phyloP scores from a whole-genome alignment of 2,888 invertebrate genomes.

The Acleris emargana region DNA sequence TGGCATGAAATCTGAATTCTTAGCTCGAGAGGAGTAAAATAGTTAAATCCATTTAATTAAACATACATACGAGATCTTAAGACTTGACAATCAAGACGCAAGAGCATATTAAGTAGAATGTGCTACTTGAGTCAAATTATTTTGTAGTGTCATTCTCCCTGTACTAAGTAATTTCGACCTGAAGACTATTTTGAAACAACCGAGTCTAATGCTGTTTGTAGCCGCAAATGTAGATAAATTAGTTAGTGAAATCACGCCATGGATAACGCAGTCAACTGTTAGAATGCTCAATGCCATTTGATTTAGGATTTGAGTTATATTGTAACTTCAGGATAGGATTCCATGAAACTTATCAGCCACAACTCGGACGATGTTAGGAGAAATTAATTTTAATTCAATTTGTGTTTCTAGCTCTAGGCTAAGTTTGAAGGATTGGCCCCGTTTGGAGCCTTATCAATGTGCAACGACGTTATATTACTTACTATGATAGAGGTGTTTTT shows the following conservation, averaged over 20 bases:
- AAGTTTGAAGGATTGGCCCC: not conserved
- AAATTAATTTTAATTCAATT: slow-evolving; percentile 52
- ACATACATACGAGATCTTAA: slow-evolving; percentile 36
- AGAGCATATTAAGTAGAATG: slow-evolving; percentile 43
- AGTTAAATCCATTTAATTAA: slow-evolving; percentile 46
- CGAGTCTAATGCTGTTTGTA: not conserved
- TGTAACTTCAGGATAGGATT: slow-evolving; percentile 36
- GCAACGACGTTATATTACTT: too few relatives aligned
- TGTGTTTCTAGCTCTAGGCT: slow-evolving; percentile 41
- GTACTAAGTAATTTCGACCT: not conserved
- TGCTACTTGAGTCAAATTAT: slow-evolving; percentile 41
- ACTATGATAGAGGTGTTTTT: too few relatives aligned
- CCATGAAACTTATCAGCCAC: slow-evolving; percentile 40
- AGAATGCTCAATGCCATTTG: not conserved
- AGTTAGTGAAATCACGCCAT: not conserved
- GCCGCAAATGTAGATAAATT: not conserved
- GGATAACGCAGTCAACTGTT: not conserved
- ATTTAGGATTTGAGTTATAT: not conserved
- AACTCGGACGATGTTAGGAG: slow-evolving; percentile 45
- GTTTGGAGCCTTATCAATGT: not conserved
- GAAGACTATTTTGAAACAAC: too few relatives aligned
- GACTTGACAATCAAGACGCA: slow-evolving; percentile 34
- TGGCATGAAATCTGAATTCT: slow-evolving; percentile 45
- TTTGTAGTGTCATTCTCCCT: slow-evolving; percentile 29
- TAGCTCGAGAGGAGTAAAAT: slow-evolving; percentile 41